A percentile compares a stretch with the other conserved stretches of the same genome.
phyloP scores from a whole-genome alignment of 2,113 vertebrate species.

The Hepsetus odoe region DNA sequence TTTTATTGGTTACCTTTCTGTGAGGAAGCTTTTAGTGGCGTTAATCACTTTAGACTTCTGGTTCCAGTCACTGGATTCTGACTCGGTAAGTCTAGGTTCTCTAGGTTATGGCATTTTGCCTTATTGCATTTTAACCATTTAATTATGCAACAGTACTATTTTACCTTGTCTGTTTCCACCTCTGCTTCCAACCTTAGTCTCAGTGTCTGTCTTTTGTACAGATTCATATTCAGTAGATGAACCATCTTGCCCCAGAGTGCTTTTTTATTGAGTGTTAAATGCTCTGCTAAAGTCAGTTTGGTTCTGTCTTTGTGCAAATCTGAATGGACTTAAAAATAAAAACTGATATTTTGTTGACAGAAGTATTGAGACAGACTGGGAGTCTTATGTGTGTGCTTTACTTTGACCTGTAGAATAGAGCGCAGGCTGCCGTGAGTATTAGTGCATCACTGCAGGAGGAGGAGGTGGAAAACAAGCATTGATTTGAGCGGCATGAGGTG shows the following conservation, averaged over 20 bases:
- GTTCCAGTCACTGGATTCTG: no score
- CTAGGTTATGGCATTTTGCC: no score
- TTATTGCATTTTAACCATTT: no score
- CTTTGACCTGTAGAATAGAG: slow-evolving; percentile 7
- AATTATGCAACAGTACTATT: no score
- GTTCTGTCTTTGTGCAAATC: slow-evolving; percentile 20
- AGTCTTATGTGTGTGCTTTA: slow-evolving; percentile 29
- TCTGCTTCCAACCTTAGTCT: no score
- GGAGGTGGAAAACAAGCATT: slow-evolving; percentile 61
- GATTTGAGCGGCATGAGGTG: slow-evolving; percentile 68
- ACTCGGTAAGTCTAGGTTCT: no score
- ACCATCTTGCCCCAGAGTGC: background rate
- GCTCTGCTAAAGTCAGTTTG: slow-evolving; percentile 12
- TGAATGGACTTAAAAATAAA: no score
- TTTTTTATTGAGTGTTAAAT: slow-evolving; percentile 27
- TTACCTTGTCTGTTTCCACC: background rate
- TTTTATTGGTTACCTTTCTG: no score
- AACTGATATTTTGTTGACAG: slow-evolving; percentile 56
- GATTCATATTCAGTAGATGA: background rate
- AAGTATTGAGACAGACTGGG: slow-evolving; percentile 60
- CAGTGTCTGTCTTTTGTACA: no score
- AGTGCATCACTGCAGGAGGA: slow-evolving; percentile 51
- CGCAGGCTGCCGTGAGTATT: background rate
- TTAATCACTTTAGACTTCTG: no score
- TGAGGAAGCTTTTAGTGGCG: no score